These are phyloP conservation scores for Harpegnathos saltator DNA, from an alignment of 1,140 invertebrate species.

Conservation along the genomic window DNA sequence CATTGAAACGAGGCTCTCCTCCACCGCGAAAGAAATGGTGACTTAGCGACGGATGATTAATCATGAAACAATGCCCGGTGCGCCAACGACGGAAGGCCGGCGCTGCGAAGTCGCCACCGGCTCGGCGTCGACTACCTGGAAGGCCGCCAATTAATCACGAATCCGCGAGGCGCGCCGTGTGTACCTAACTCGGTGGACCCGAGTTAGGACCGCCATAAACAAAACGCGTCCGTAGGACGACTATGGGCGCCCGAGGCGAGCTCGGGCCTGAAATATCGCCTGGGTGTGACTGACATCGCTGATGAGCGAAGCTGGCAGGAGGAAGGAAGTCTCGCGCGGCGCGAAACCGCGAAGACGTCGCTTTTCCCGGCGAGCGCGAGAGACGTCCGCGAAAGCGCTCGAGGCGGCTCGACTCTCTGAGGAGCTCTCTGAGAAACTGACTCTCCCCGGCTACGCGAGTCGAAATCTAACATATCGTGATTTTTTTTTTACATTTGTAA, in stretches of 20 bases:
- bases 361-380: slow-evolving; percentile 19
- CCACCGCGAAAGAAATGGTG: slow-evolving; percentile 65
- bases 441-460: too few species aligned
- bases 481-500: too few species aligned
- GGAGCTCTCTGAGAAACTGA: too few species aligned
- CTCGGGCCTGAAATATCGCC: slow-evolving; percentile 75
- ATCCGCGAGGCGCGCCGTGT: slow-evolving; percentile 66
- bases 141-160: slow-evolving; percentile 82
- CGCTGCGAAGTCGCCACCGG: slow-evolving; percentile 68
- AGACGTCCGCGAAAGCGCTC: slow-evolving; percentile 6
- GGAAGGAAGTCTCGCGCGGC: slow-evolving; percentile 63
- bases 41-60: slow-evolving; percentile 81
- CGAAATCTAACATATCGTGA: too few species aligned
- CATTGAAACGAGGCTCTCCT: slow-evolving; percentile 66
- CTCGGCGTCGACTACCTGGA: slow-evolving; percentile 76
- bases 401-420: background rate
- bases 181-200: slow-evolving; percentile 71
- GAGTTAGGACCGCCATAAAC: slow-evolving; percentile 79
- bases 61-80: slow-evolving; percentile 79
- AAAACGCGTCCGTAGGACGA: slow-evolving; percentile 71
- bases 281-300: slow-evolving; percentile 78
- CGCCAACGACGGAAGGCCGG: slow-evolving; percentile 63
- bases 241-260: slow-evolving; percentile 59
- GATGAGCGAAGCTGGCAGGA: slow-evolving; percentile 66
- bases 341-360: slow-evolving; percentile 11